These are phyloP conservation scores for Penaeus chinensis DNA, from an alignment of 1,140 invertebrate genomes.

Conservation along the genomic window DNA sequence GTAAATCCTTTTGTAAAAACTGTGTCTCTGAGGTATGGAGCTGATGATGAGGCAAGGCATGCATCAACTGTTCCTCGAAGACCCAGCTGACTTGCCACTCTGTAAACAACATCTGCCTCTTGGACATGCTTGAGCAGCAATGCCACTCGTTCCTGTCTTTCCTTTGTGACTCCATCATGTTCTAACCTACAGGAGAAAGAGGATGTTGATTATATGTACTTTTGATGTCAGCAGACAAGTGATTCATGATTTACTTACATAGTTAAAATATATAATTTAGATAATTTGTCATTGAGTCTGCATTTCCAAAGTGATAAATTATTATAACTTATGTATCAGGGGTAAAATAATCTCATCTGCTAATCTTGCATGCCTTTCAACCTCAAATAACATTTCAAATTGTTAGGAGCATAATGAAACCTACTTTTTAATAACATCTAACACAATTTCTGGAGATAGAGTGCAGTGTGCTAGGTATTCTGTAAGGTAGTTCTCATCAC, in stretches of 20 bases:
- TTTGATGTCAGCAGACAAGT: too few relatives aligned
- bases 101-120: slow-evolving; percentile 46
- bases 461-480: slow-evolving; percentile 39
- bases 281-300: too few relatives aligned
- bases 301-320: too few relatives aligned
- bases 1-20: slow-evolving; percentile 46
- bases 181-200: slow-evolving; percentile 28
- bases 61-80: slow-evolving; percentile 25
- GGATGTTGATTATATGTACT: background rate
- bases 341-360: too few relatives aligned
- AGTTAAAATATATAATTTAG: too few relatives aligned
- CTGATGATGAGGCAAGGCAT: slow-evolving; percentile 34
- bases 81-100: slow-evolving; percentile 48
- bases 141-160: slow-evolving; percentile 17
- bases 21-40: slow-evolving; percentile 48
- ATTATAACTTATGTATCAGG: too few relatives aligned
- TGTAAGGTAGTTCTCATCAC: slow-evolving; percentile 43
- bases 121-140: slow-evolving; percentile 28
- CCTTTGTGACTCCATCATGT: slow-evolving; percentile 44
- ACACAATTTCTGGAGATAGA: slow-evolving; percentile 31
- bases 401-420: background rate
- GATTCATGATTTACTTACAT: too few relatives aligned
- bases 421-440: slow-evolving; percentile 50
- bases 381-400: too few relatives aligned
- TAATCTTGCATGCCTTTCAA: too few relatives aligned